Percentiles rank a stretch among this genome's conserved stretches.
Evolutionary conservation across 53 echinoderm and acorn worm genomes (phyloP).

Genomic region (Actinopyga echinites): DNA sequence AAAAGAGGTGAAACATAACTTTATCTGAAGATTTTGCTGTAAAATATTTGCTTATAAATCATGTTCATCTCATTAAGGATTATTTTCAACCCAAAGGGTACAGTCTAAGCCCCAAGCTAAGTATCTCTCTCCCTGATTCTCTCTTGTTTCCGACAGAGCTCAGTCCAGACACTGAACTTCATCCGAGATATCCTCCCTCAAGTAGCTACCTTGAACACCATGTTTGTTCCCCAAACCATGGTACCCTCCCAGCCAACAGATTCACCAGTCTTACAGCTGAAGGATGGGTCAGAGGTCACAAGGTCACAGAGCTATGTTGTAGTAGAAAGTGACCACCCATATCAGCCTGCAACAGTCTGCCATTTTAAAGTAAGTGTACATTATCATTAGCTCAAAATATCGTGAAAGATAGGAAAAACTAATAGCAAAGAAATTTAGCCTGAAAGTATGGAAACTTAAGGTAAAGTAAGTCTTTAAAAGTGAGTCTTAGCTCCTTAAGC

Average conservation of each 20-base stretch:
- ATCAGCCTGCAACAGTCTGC: constrained; percentile 83
- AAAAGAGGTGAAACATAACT: no score
- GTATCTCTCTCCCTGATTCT: not conserved
- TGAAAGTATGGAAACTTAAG: no score
- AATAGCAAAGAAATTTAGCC: no score
- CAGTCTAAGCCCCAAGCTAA: no score
- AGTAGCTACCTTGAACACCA: constrained; percentile 82
- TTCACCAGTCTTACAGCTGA: constrained; percentile 37
- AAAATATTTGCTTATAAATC: no score
- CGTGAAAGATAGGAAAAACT: no score
- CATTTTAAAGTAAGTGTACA: constrained; percentile 72
- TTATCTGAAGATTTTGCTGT: no score
- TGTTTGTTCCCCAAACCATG: constrained; percentile 65
- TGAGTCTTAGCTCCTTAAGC: no score
- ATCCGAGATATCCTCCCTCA: constrained; percentile 88
- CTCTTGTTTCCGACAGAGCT: constrained; percentile 61
- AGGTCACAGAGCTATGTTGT: constrained; percentile 86
- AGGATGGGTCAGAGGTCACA: constrained; percentile 61
- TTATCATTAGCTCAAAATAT: no score
- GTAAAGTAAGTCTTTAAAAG: no score
- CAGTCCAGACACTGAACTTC: constrained; percentile 84
- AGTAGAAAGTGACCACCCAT: constrained; percentile 95
- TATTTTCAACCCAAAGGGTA: no score
- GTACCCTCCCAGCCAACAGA: constrained; percentile 57
- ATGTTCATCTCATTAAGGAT: no score